A percentile compares a stretch with the other conserved stretches of the same genome.
Evolutionary conservation across 2,888 invertebrate species (phyloP).

Genomic region (Sarcophaga carnaria): DNA sequence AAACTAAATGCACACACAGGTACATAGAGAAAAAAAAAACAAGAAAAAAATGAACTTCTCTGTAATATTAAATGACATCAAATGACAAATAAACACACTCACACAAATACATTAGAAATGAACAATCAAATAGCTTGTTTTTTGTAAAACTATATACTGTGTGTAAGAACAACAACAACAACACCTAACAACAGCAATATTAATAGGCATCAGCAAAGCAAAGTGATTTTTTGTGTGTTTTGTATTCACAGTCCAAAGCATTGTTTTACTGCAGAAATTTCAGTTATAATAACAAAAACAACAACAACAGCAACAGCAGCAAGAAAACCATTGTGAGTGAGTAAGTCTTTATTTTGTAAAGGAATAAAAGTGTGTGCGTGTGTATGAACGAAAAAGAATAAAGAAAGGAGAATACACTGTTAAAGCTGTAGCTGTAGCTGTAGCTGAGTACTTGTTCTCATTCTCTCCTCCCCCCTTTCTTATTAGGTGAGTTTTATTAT

Average conservation of each 20-base stretch:
- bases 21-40: neutral
- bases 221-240: constrained; percentile 13
- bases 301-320: neutral
- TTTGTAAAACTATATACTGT: neutral
- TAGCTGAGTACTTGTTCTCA: neutral
- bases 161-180: constrained; percentile 2
- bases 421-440: too few species aligned
- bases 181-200: neutral
- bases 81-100: neutral
- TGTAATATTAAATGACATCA: neutral
- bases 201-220: neutral
- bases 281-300: constrained; percentile 5
- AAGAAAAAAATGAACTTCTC: neutral
- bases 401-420: too few species aligned
- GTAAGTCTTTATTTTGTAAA: neutral
- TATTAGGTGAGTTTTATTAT: constrained; percentile 51
- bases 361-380: neutral
- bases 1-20: neutral
- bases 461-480: neutral
- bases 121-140: too few species aligned
- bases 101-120: constrained; percentile 5
- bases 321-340: neutral
- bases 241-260: neutral
- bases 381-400: neutral
- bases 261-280: constrained; percentile 27